Evolutionary conservation across 2,888 invertebrate species (phyloP).

Genomic region (Diplolepis rosae): DNA sequence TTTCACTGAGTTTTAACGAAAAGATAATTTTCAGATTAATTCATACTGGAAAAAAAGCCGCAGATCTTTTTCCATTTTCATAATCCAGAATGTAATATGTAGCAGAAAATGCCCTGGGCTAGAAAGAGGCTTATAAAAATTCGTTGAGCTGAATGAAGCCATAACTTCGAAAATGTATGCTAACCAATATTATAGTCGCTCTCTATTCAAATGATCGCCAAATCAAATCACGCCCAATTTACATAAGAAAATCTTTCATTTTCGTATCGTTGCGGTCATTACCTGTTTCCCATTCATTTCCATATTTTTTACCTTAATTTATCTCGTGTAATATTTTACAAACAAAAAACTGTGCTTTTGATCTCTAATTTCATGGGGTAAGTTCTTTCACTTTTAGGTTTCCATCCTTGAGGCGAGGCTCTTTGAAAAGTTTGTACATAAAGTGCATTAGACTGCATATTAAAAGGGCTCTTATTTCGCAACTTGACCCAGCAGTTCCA

Average conservation of each 20-base stretch:
- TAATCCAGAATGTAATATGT: conserved; percentile 25
- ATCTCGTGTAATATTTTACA: neutral
- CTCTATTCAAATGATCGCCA: conserved; percentile 22
- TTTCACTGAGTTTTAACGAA: conserved; percentile 7
- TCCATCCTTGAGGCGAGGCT: neutral
- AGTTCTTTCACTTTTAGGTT: neutral
- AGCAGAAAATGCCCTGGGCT: conserved; percentile 21
- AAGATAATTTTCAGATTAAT: conserved; percentile 17
- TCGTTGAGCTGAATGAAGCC: conserved; percentile 65
- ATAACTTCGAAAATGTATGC: conserved; percentile 67
- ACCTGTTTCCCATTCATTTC: neutral
- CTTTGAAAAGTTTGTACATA: conserved; percentile 19
- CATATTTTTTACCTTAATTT: neutral
- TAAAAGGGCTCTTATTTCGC: conserved; percentile 41
- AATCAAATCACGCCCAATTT: conserved; percentile 28
- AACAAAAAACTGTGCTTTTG: neutral
- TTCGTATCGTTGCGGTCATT: conserved; percentile 45
- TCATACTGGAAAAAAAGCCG: conserved; percentile 13
- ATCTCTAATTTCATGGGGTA: neutral
- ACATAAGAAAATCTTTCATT: conserved; percentile 28
- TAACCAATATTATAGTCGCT: conserved; percentile 60
- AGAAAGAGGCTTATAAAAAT: conserved; percentile 60
- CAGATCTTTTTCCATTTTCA: conserved; percentile 9
- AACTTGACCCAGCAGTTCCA: conserved; percentile 51
- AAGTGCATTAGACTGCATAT: conserved; percentile 39